Evolutionary conservation across 2,797 vertebrate genomes (phyloP), one percentile per base, ranked within the genome.

Genomic region (Acanthopagrus latus): DNA sequence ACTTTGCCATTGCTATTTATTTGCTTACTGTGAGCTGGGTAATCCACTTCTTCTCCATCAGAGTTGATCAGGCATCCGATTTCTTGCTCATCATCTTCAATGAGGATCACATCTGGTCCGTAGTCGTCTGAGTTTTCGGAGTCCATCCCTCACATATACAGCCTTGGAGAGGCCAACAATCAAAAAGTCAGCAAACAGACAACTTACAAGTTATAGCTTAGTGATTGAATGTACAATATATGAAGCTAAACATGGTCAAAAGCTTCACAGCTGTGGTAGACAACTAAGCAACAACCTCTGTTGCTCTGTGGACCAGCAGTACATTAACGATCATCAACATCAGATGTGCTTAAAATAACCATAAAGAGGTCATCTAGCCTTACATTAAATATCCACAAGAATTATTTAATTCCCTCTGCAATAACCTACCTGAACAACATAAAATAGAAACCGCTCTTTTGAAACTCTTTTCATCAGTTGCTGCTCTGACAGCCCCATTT

Each of bases 31-130:
- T 88, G 68, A 74, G 91, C 86, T 14, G 90, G 88, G 77, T 88
- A 92, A 43, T 93, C 92, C 48, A 95, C 89, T 74, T 95, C 94
- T 78, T 95, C 94, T n/a, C 93, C 94, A 63, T 95, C 94, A 13
- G 94, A 95, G 84, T 95, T 95, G 75, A 95, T 95, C 71, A 95
- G 81, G 44, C 93, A 91, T 74, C 92, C 93, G 2, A 95, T 89
- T 74, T 92, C 91, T 52, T 93, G 91, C 52, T 83, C 86, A 60
- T 90, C 89, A 7, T 92, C 93, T 14, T 91, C 91, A 17, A 70
- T 52, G 29, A 86, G 76, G 13, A 82, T 74, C 50, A 77, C 81
- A 56, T 89, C 71, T 9, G 88, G 65, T 67, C 73, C 89, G 58
- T 91, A 90, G 64, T 88, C 87, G 16, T 88, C 78, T 41, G 89